These are phyloP conservation scores for Proctacanthus coquilletti DNA, from an alignment of 1,140 invertebrate species.

Conservation along the genomic window DNA sequence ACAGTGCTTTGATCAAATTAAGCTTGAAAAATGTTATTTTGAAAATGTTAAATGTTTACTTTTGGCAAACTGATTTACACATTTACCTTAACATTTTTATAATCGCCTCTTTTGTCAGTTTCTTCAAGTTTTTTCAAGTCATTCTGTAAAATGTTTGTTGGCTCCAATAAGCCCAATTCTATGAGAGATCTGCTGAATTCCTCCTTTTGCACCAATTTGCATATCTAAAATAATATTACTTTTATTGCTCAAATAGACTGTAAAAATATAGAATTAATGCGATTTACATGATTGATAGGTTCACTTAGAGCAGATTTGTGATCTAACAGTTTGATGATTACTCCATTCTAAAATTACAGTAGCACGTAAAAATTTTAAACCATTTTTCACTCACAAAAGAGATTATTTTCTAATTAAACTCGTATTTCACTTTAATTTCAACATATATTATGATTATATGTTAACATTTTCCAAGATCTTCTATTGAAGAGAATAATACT, in stretches of 20 bases:
- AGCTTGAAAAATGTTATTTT: slow-evolving; percentile 29
- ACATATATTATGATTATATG: too few species aligned
- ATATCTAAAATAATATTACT: slow-evolving; percentile 12
- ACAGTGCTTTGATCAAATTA: slow-evolving; percentile 44
- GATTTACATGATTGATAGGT: slow-evolving; percentile 27
- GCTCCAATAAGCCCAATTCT: slow-evolving; percentile 35
- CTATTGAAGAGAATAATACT: slow-evolving; percentile 17
- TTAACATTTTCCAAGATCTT: slow-evolving; percentile 1
- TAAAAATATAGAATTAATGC: neutral
- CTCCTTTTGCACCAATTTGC: slow-evolving; percentile 41
- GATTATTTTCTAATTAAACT: neutral
- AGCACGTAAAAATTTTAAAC: slow-evolving; percentile 3
- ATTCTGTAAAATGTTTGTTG: slow-evolving; percentile 12
- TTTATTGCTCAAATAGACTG: neutral
- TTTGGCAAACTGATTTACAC: neutral
- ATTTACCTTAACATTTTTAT: slow-evolving; percentile 22
- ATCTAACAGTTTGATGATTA: slow-evolving; percentile 35
- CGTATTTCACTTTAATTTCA: too few species aligned
- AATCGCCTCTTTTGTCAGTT: slow-evolving; percentile 17
- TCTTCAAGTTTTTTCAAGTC: slow-evolving; percentile 14
- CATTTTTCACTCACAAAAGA: neutral
- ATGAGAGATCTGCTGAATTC: slow-evolving; percentile 40
- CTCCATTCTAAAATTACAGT: slow-evolving; percentile 32
- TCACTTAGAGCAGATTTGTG: slow-evolving; percentile 32
- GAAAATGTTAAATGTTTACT: neutral